Conservation (phyloP, 2,113 vertebrate species). For the Cervus canadensis region DNA sequence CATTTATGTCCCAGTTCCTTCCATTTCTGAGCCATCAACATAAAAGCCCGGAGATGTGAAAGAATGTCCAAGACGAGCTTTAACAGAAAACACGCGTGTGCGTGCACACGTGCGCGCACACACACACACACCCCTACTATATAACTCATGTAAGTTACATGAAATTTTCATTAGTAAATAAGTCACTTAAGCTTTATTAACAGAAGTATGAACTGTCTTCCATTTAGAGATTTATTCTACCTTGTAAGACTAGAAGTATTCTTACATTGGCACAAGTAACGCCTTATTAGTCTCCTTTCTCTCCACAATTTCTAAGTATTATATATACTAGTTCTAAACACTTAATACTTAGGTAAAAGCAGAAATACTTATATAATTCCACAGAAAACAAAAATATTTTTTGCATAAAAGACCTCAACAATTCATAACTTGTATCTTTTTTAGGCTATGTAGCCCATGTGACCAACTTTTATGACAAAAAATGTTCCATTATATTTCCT, state of each 20-base stretch:
- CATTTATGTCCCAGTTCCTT: background rate
- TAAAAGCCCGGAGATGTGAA: background rate
- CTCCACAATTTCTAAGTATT: background rate
- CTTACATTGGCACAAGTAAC: background rate
- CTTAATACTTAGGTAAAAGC: background rate
- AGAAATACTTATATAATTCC: background rate
- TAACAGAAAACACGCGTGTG: background rate
- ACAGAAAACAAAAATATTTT: background rate
- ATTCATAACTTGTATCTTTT: background rate
- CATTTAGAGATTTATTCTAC: background rate
- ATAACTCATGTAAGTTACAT: background rate
- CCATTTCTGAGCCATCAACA: background rate
- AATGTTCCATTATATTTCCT: background rate
- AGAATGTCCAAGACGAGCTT: background rate
- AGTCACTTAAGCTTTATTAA: background rate
- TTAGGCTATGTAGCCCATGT: background rate
- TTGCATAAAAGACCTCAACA: background rate
- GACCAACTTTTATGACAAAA: background rate
- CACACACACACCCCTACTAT: background rate
- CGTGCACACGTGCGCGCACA: accelerated
- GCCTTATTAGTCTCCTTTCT: background rate
- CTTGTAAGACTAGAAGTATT: background rate
- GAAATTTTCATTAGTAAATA: background rate
- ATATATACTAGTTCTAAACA: background rate
- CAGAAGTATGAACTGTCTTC: background rate